A percentile compares a stretch with the other conserved stretches of the same genome.
These are phyloP conservation scores for Callorhinus ursinus DNA, from an alignment of 2,113 vertebrate species.

Conservation along the genomic window DNA sequence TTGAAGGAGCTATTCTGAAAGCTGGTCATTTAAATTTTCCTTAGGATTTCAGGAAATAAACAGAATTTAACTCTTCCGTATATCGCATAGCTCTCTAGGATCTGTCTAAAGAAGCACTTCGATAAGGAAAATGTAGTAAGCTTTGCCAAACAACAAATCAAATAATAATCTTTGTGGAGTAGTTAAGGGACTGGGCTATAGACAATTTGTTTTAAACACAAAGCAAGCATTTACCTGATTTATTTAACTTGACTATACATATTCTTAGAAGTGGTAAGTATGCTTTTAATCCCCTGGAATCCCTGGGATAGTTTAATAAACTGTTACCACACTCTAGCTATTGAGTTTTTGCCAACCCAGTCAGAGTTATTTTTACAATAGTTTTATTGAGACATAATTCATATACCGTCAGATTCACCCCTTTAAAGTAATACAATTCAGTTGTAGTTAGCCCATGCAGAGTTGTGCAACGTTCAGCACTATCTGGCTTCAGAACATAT, in stretches of 20 bases:
- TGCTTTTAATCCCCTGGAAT: background rate
- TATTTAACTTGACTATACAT: background rate
- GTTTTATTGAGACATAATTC: background rate
- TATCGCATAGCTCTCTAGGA: background rate
- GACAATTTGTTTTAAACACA: background rate
- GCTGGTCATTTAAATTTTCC: background rate
- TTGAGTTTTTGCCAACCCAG: background rate
- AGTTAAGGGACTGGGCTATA: background rate
- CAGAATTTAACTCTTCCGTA: background rate
- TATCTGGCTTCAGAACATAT: background rate
- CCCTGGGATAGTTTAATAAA: background rate
- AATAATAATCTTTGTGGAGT: no score
- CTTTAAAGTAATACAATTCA: background rate
- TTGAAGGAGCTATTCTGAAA: slow-evolving; percentile 29
- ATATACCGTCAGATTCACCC: background rate
- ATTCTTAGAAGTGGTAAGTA: slow-evolving; percentile 6
- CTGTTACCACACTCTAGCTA: background rate
- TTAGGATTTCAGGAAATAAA: background rate
- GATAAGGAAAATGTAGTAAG: background rate
- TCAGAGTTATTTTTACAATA: background rate
- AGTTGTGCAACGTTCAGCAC: background rate
- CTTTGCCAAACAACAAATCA: slow-evolving; percentile 4
- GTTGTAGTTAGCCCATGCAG: background rate
- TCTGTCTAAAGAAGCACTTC: background rate
- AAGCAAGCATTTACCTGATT: background rate